Evolutionary conservation across 2,888 invertebrate genomes (phyloP), one percentile per base, ranked within the genome.

Genomic region (Lymantria dispar): DNA sequence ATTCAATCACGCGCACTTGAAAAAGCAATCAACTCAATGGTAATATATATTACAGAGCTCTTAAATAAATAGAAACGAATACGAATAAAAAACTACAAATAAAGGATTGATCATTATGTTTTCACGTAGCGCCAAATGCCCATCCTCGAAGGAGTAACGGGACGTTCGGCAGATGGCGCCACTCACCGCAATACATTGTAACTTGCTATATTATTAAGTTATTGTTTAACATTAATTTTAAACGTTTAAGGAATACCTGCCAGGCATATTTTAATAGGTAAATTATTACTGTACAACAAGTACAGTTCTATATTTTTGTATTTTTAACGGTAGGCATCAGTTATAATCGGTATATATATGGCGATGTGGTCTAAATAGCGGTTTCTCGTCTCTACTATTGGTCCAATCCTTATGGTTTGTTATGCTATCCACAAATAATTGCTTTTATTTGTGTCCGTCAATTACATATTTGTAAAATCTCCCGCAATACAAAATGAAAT

Each of bases 131-230:
- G 15, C 50, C 58, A 54, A 45, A 30, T 38, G 54, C 56, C 56
- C 64, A 72, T 59, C 72, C 74, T 67, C 65, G 71, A 71, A 65
- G 60, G 55, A 57, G 61, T 76, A 74, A 74, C 74, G 74, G 75
- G 66, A 74, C 51, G 45, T 56, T 38, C 51, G 54, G 67, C 67
- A 68, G 67, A 68, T 68, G 67, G 63, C 61, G 46, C 36, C 22
- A 45, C 29, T 15, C 37, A 58, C 49, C 47, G 45, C 30, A 38
- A 1, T n/a, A 52, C 47, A 53, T 49, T 58, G 67, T 56, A 57
- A 66, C 57, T 47, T 51, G 14, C 31, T 40, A 14, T 40, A 40
- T 40, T n/a, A 42, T 42, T 42, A 42, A 29, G 5, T 42, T 46
- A 40, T 30, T 46, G 10, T 13, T 30, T 8, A 46, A 13, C 38